Base-by-base conservation (phyloP, 2,888 invertebrate genomes). In the Thecophora atra region DNA sequence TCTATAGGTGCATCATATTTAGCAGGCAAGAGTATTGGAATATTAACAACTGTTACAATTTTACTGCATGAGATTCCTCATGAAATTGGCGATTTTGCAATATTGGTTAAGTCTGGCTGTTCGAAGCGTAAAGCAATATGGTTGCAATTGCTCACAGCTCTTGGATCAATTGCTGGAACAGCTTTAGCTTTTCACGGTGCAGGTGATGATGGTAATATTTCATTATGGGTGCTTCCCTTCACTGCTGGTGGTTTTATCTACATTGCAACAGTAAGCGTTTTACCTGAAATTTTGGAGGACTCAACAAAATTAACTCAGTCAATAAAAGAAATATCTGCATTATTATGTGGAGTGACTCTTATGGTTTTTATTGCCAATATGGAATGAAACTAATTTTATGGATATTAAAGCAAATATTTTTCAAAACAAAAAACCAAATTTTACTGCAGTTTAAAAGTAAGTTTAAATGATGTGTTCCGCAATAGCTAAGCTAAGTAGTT, bases 241-340 rank as follows among this genome's bases (percentile, higher is more conserved):
- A 99, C 98, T 28, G 98, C 98, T 58, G 98, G 97, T 76, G 98
- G 99, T n/a, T 99, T 99, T 85, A 99, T 99, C 85, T 99, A 99
- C 86, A 99, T 99, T 80, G 99, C 99, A 24, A 96, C 99, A 21
- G 99, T 99, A 0, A 98, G 98, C 76, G 97, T 99, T 26, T 95
- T 99, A 83, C 99, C 99, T 11, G 99, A 99, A 87, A 89, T 99
- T 63, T 88, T 99, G 77, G 94, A 95, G 84, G 96, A 97, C 81
- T 90, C 91, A n/a, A 91, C 91, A 5, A 94, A 93, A 82, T 89
- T 97, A 70, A 90, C 91, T 82, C 98, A 99, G 84, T 96, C 96
- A 56, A 88, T 98, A 11, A 94, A 94, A 85, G 98, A 99, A 89
- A 94, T 98, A 74, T 80, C 91, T 63, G 97, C 98, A 30, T 88